phyloP scores from a whole-genome alignment of 2,888 invertebrate genomes.

The Anticlea derivata region DNA sequence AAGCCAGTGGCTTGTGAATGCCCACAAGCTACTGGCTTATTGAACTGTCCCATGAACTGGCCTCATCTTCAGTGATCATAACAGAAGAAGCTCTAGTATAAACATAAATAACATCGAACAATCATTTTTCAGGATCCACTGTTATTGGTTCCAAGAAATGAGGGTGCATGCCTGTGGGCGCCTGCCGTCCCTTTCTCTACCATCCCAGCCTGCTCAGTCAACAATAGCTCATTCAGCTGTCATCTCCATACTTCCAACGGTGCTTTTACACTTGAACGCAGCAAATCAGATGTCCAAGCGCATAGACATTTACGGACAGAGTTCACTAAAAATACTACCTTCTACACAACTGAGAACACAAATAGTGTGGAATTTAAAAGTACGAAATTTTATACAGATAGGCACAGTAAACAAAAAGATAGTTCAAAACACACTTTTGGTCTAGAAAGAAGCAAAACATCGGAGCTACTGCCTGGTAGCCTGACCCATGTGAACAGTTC shows the following conservation, averaged over 20 bases:
- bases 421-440: slow-evolving; percentile 50
- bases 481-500: slow-evolving; percentile 56
- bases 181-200: slow-evolving; percentile 75
- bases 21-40: no score
- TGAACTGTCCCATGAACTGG: no score
- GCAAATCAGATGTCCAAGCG: slow-evolving; percentile 75
- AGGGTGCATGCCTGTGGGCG: slow-evolving; percentile 81
- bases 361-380: slow-evolving; percentile 56
- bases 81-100: no score
- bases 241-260: slow-evolving; percentile 70
- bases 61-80: no score
- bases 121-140: slow-evolving; percentile 77
- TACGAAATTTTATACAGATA: slow-evolving; percentile 65
- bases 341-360: slow-evolving; percentile 60
- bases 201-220: slow-evolving; percentile 67
- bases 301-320: slow-evolving; percentile 57
- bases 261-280: slow-evolving; percentile 71
- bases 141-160: slow-evolving; percentile 84
- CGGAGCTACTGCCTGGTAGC: slow-evolving; percentile 57
- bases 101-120: not conserved
- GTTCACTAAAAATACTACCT: slow-evolving; percentile 58
- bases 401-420: slow-evolving; percentile 34
- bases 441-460: slow-evolving; percentile 74
- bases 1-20: no score
- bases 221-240: slow-evolving; percentile 73